Percentiles rank a stretch among this genome's conserved stretches.
Evolutionary conservation across 2,888 invertebrate genomes (phyloP).

Genomic region (Epinotia brunnichana): DNA sequence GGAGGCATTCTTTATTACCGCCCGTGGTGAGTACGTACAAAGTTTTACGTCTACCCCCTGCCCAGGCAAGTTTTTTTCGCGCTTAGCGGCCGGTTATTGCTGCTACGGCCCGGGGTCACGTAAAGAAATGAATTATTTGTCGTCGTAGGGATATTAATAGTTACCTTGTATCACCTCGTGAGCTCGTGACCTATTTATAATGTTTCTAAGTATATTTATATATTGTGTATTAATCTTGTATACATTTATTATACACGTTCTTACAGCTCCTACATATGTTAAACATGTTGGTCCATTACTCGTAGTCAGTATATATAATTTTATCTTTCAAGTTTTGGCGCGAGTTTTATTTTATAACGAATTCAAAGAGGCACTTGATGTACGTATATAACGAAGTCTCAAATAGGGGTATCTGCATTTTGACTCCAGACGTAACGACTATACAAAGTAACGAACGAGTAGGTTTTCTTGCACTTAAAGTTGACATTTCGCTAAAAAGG

Average conservation of each 20-base stretch:
- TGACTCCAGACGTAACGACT: too few species aligned
- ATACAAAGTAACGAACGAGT: too few species aligned
- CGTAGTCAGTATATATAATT: not conserved
- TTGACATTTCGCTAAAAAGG: too few species aligned
- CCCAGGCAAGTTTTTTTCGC: not conserved
- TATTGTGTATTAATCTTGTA: constrained; percentile 25
- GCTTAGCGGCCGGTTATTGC: too few species aligned
- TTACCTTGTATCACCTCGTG: constrained; percentile 32
- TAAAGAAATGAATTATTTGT: constrained; percentile 18
- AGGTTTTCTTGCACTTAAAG: too few species aligned
- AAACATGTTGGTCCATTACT: constrained; percentile 1
- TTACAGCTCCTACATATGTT: constrained; percentile 28
- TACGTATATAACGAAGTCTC: too few species aligned
- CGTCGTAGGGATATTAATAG: constrained; percentile 25
- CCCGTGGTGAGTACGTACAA: not conserved
- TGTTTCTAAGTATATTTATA: constrained; percentile 23
- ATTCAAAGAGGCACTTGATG: too few species aligned
- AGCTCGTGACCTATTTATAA: constrained; percentile 22
- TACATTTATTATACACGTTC: constrained; percentile 27
- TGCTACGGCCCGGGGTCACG: not conserved
- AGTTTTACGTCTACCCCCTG: not conserved
- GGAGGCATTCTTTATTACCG: not conserved
- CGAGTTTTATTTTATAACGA: too few species aligned
- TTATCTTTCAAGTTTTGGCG: too few species aligned
- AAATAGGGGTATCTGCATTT: too few species aligned